Conservation (phyloP, 2,797 vertebrate species). For the Atherinosoma microstoma region DNA sequence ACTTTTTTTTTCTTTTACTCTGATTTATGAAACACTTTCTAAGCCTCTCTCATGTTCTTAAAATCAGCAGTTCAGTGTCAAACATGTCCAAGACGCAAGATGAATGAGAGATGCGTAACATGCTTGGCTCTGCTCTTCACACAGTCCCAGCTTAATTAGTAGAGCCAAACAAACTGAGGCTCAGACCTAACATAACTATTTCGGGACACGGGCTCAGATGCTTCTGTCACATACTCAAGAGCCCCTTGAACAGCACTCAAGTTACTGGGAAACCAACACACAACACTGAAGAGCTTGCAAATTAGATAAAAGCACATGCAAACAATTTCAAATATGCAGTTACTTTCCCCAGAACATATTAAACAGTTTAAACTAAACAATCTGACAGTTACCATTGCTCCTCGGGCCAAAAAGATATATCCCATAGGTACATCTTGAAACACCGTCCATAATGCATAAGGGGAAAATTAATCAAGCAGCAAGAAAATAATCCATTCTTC, state of each 20-base stretch:
- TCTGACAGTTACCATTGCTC: constrained; percentile 66
- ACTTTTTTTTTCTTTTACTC: constrained; percentile 41
- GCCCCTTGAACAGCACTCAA: constrained; percentile 70
- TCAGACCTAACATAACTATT: constrained; percentile 78
- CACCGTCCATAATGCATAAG: constrained; percentile 43
- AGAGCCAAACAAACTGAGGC: constrained; percentile 69
- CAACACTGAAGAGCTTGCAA: constrained; percentile 25
- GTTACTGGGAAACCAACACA: constrained; percentile 66
- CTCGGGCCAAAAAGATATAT: constrained; percentile 37
- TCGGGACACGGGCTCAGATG: constrained; percentile 68
- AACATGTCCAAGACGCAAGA: constrained; percentile 44
- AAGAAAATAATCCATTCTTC: constrained; percentile 64
- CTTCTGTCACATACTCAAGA: constrained; percentile 73
- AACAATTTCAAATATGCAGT: constrained; percentile 40
- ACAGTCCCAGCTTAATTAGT: constrained; percentile 72
- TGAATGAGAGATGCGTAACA: constrained; percentile 40
- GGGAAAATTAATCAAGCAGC: constrained; percentile 38
- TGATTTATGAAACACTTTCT: constrained; percentile 34
- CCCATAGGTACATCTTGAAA: constrained; percentile 57
- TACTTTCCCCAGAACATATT: constrained; percentile 40
- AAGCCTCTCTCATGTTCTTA: constrained; percentile 39
- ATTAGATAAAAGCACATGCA: constrained; percentile 54
- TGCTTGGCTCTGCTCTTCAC: constrained; percentile 44
- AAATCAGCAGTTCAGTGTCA: constrained; percentile 34
- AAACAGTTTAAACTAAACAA: constrained; percentile 45